Conservation (phyloP, 2,797 vertebrate species). For the Danio jaintianensis region DNA sequence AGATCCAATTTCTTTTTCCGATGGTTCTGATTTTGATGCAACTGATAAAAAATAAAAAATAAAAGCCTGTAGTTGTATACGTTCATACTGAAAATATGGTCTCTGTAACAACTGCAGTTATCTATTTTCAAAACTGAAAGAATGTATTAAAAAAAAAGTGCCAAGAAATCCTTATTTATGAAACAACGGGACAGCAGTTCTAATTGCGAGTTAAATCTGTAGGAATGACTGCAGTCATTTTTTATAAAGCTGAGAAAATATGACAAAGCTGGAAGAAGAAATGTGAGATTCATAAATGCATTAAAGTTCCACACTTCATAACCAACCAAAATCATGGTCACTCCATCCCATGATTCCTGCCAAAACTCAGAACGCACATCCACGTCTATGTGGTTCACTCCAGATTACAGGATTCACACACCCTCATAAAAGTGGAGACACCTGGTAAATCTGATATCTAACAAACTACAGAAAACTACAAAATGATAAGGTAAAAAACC, state of each 20-base stretch:
- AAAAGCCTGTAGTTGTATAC: background rate
- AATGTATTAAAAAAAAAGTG: background rate
- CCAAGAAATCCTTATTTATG: conserved; percentile 1
- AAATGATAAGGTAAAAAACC: conserved; percentile 40
- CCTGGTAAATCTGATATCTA: conserved; percentile 5
- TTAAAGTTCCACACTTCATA: background rate
- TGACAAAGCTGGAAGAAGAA: conserved; percentile 3
- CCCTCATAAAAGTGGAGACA: conserved; percentile 25
- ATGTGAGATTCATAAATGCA: background rate
- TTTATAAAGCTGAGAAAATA: conserved; percentile 1
- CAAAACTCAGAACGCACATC: background rate
- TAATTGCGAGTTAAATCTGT: conserved; percentile 1
- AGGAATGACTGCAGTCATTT: conserved; percentile 52
- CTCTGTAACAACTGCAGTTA: background rate
- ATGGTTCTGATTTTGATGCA: too few relatives aligned
- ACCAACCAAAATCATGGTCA: conserved; percentile 14
- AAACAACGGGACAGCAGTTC: background rate
- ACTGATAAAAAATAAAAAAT: too few relatives aligned
- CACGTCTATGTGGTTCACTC: background rate
- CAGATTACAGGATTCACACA: conserved; percentile 20
- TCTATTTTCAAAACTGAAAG: too few relatives aligned
- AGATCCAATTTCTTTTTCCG: background rate
- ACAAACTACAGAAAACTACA: conserved; percentile 26
- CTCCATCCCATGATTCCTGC: background rate
- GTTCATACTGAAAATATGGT: background rate